Evolutionary conservation across 2,888 invertebrate genomes (phyloP).

Genomic region (Mycalesis mineus): DNA sequence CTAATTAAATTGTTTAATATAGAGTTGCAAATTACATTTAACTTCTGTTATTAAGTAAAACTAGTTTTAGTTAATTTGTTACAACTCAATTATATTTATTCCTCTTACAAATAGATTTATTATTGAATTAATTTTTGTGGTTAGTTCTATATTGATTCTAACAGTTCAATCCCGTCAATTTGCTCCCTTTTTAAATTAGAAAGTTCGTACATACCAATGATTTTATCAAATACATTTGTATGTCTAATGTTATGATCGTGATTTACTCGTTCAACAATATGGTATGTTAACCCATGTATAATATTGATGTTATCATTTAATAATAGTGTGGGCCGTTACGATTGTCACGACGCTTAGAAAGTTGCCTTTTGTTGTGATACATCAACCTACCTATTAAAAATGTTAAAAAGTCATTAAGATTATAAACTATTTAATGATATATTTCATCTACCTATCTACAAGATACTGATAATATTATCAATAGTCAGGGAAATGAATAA

Average conservation of each 20-base stretch:
- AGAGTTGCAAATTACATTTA: background rate
- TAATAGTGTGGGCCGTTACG: constrained; percentile 38
- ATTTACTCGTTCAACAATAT: constrained; percentile 45
- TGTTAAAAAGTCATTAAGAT: too few relatives aligned
- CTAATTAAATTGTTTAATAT: background rate
- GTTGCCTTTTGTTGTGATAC: constrained; percentile 17
- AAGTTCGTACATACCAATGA: constrained; percentile 45
- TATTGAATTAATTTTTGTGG: background rate
- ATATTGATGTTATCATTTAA: constrained; percentile 53
- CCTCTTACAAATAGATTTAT: background rate
- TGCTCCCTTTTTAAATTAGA: constrained; percentile 51
- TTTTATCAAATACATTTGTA: constrained; percentile 39
- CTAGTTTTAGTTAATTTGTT: background rate
- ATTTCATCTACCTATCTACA: background rate
- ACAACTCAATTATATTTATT: background rate
- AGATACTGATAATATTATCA: background rate
- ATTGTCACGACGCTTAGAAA: constrained; percentile 52
- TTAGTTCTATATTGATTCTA: background rate
- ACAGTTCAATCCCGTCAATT: background rate
- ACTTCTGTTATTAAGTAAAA: background rate
- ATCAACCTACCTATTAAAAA: too few relatives aligned
- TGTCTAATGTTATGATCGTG: constrained; percentile 35
- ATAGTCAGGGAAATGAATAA: background rate
- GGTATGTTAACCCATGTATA: constrained; percentile 32
- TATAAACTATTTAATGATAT: too few relatives aligned